phyloP scores from a whole-genome alignment of 2,113 vertebrate species.

The Carassius gibelio region DNA sequence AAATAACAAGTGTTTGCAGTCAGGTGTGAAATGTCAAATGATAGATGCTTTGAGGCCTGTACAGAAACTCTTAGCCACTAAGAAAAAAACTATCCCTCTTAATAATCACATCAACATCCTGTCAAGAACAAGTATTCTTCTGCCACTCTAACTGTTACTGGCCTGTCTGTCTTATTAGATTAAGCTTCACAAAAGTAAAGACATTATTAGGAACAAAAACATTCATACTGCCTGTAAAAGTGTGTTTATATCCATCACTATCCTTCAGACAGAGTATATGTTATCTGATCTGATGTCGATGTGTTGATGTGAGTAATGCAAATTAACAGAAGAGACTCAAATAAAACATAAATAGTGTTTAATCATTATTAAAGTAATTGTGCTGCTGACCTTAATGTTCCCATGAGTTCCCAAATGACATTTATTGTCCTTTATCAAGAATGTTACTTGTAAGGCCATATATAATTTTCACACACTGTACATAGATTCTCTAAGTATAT shows the following conservation, averaged over 20 bases:
- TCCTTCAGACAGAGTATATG: background rate
- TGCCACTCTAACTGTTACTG: conserved; percentile 1
- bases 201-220: background rate
- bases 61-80: background rate
- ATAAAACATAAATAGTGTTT: background rate
- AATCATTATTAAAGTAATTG: background rate
- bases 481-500: background rate
- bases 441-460: background rate
- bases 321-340: background rate
- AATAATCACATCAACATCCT: conserved; percentile 26
- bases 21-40: background rate
- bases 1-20: conserved; percentile 15
- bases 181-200: background rate
- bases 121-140: conserved; percentile 4
- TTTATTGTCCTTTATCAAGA: background rate
- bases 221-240: background rate
- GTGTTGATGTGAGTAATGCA: background rate
- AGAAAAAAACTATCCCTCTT: background rate
- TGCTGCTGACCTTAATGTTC: background rate
- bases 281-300: background rate
- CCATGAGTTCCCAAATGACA: background rate
- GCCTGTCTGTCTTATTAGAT: conserved; percentile 17
- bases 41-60: background rate
- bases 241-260: background rate
- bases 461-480: too few species aligned